phyloP scores from a whole-genome alignment of 2,888 invertebrate species.

The Phymatocera aterrima region DNA sequence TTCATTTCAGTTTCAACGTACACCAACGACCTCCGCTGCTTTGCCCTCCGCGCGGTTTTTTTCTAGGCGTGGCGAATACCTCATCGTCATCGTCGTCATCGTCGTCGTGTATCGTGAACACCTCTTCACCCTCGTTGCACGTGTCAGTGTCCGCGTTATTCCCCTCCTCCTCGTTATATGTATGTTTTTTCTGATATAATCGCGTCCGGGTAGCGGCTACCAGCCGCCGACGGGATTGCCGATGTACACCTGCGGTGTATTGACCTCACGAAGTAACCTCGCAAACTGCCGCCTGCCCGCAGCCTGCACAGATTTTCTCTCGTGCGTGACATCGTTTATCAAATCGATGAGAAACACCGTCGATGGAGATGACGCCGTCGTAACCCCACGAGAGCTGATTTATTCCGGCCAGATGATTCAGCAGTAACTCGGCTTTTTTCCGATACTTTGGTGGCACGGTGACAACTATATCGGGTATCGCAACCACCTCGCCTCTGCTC shows the following conservation, averaged over 20 bases:
- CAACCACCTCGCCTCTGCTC: too few relatives aligned
- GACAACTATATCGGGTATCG: too few relatives aligned
- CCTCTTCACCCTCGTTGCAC: too few relatives aligned
- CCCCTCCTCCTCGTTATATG: too few relatives aligned
- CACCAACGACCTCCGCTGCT: not conserved
- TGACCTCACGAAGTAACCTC: constrained; percentile 24
- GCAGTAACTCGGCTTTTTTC: not conserved
- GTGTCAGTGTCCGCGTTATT: too few relatives aligned
- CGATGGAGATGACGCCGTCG: constrained; percentile 10
- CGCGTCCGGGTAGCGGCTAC: too few relatives aligned
- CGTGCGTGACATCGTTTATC: constrained; percentile 47
- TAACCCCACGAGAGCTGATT: constrained; percentile 29
- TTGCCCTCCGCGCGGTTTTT: not conserved
- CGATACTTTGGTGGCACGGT: not conserved
- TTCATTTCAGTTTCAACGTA: not conserved
- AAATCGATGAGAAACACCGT: constrained; percentile 45
- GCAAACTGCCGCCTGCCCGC: constrained; percentile 21
- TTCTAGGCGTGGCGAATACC: not conserved
- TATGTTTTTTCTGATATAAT: too few relatives aligned
- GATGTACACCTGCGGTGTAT: not conserved
- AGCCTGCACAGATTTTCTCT: constrained; percentile 28
- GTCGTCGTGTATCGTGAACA: too few relatives aligned
- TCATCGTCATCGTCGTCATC: too few relatives aligned
- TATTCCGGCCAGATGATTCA: not conserved
- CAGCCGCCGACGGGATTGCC: not conserved